Percentiles rank a stretch among this genome's conserved stretches.
Evolutionary conservation across 1,140 invertebrate genomes (phyloP).

Genomic region (Eriocheir sinensis): DNA sequence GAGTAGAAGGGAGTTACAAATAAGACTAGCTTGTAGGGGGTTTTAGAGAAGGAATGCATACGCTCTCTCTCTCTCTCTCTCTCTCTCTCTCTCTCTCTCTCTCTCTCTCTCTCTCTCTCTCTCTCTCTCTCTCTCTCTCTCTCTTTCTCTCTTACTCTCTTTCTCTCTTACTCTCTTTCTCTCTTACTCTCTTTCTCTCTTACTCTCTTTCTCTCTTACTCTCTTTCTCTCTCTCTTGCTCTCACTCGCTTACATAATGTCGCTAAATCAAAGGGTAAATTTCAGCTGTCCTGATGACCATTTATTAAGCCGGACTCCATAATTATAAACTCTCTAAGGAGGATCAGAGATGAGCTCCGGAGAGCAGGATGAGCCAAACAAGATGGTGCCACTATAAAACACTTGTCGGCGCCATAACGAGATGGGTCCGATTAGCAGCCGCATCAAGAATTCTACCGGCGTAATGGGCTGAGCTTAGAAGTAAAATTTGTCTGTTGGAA

Average conservation of each 20-base stretch:
- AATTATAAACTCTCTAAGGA: too few species aligned
- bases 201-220: not conserved
- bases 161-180: not conserved
- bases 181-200: not conserved
- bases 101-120: constrained; percentile 47
- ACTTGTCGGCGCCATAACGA: too few species aligned
- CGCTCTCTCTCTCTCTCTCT: not conserved
- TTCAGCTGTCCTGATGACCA: constrained; percentile 29
- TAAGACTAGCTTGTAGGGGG: not conserved
- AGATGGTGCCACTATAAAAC: too few species aligned
- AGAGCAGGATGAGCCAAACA: too few species aligned
- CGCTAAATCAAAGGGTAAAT: not conserved
- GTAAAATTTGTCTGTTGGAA: too few species aligned
- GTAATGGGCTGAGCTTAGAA: too few species aligned
- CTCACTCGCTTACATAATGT: not conserved
- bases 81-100: constrained; percentile 50
- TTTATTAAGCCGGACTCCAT: constrained; percentile 26
- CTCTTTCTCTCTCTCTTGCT: too few species aligned
- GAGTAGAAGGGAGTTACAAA: not conserved
- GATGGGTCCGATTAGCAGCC: too few species aligned
- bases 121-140: constrained; percentile 40
- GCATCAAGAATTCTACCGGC: too few species aligned
- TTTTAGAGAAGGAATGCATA: too few species aligned
- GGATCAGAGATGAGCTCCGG: too few species aligned
- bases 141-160: not conserved